Conservation (phyloP, 2,888 invertebrate species). For the Agonopterix subpropinquella region DNA sequence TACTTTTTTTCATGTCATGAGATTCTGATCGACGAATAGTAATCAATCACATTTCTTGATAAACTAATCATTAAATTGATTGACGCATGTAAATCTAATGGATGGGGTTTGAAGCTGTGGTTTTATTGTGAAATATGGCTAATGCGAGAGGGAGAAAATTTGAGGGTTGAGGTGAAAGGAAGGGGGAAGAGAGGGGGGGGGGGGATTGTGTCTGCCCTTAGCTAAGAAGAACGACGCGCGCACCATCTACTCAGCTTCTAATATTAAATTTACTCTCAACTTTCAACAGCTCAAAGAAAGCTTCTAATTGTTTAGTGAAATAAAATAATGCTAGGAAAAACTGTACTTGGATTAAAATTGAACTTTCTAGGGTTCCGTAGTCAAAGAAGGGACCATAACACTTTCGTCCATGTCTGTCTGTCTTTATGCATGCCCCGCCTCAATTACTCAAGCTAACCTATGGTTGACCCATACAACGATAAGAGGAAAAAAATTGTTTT, state of each 20-base stretch:
- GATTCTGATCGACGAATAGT: no score
- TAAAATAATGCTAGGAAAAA: not conserved
- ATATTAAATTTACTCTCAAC: not conserved
- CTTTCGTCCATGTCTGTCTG: no score
- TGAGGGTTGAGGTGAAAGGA: not conserved
- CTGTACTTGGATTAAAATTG: not conserved
- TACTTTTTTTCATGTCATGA: no score
- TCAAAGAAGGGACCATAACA: no score
- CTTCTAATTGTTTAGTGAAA: not conserved
- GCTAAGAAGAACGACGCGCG: not conserved
- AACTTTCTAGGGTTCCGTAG: no score
- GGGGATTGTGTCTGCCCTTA: not conserved
- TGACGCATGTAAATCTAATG: not conserved
- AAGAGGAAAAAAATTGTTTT: no score
- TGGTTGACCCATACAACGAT: no score
- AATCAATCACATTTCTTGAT: no score
- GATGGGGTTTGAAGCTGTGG: not conserved
- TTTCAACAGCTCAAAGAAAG: not conserved
- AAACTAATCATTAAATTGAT: no score
- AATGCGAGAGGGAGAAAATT: not conserved
- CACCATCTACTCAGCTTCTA: not conserved
- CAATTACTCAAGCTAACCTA: not conserved
- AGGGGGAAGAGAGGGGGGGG: not conserved
- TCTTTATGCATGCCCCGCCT: not conserved
- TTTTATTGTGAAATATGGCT: not conserved